Evolutionary conservation across 2,888 invertebrate genomes (phyloP), one percentile per base, ranked within the genome.

Genomic region (Chaetogeoica ovagalla): DNA sequence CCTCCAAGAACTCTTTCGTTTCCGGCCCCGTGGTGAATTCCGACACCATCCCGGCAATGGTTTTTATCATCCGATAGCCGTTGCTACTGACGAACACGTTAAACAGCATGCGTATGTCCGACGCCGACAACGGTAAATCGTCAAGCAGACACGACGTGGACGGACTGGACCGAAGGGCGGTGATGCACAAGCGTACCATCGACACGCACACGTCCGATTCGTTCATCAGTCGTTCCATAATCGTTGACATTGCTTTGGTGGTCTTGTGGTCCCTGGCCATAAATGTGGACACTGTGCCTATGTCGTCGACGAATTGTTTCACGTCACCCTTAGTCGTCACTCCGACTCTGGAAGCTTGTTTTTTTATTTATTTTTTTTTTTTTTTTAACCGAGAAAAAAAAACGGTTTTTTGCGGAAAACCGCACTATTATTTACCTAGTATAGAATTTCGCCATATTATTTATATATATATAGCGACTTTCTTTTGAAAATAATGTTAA

Each of bases 21-120:
- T 70, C 70, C 55, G 79, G 79, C 1, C 71, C 79, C 8, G 66
- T 76, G 55, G 79, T 79, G 19, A 71, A 4, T 1, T 71, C 57
- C 7, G 63, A 57, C n/a, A 79, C 1, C 17, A 79, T 21, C 0
- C 62, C 62, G 9, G 79, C 79, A 0, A 71, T 30, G 15, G 71
- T 70, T 13, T 63, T 39, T 55, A 75, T 8, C 60, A 72, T 69
- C 0, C 9, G 23, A 17, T 74, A 66, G 7, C 81, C 81, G 17
- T 55, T 39, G 48, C 39, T 48, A 43, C 82, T 69, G 30, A 73
- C 81, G 66, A 74, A 68, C 43, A 82, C 74, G 43, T 79, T 62
- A 19, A 82, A 71, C 66, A 63, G 11, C 55, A 52, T 13, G 2
- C 76, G 62, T 19, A 81, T 8, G 39, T 79, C 79, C 6, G 19